phyloP scores from a whole-genome alignment of 2,113 vertebrate species.

The Eclectus roratus region DNA sequence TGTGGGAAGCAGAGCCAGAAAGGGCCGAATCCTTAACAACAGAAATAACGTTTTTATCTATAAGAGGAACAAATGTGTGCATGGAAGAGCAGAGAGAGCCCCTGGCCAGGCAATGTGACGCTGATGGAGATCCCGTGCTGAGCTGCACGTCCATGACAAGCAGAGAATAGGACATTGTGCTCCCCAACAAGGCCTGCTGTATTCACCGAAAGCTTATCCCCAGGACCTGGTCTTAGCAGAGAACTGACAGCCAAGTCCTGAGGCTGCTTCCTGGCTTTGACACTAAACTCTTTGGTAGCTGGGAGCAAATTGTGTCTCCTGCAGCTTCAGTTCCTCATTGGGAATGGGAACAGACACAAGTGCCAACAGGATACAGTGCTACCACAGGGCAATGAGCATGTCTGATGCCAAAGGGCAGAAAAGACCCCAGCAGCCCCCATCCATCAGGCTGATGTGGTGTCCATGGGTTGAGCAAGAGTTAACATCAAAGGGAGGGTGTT shows the following conservation, averaged over 20 bases:
- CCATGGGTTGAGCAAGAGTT: rapidly evolving
- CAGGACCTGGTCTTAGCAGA: neutral
- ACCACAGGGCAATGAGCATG: rapidly evolving
- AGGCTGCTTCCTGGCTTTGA: neutral
- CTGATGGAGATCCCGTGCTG: neutral
- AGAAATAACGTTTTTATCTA: neutral
- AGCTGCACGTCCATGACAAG: neutral
- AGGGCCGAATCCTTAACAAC: neutral
- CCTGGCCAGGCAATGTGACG: rapidly evolving
- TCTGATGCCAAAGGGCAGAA: neutral
- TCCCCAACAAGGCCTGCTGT: neutral
- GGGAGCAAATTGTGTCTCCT: rapidly evolving
- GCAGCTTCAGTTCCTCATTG: neutral
- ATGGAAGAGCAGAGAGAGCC: neutral
- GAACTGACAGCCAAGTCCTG: neutral
- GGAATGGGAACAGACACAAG: neutral
- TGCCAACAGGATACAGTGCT: rapidly evolving
- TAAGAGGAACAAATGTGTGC: neutral
- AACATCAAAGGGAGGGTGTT: rapidly evolving
- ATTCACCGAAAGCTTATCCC: neutral
- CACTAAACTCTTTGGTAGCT: neutral
- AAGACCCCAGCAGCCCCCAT: neutral
- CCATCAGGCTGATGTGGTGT: neutral
- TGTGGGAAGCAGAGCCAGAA: rapidly evolving
- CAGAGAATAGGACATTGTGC: neutral